A percentile compares a stretch with the other conserved stretches of the same genome.
Conservation (phyloP, 2,113 vertebrate genomes). For the Misgurnus mizolepis region DNA sequence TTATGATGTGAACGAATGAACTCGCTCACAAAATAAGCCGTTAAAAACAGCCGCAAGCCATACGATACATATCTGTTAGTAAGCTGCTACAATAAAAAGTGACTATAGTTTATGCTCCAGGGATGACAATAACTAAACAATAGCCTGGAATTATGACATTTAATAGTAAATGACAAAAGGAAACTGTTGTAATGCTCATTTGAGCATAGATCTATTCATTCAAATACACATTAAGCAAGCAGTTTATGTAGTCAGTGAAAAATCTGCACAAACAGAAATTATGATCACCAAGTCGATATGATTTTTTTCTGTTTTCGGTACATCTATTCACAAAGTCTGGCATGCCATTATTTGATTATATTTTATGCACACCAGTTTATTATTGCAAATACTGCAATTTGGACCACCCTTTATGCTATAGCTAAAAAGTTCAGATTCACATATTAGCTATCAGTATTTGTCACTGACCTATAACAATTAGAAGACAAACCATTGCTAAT, state of each 20-base stretch:
- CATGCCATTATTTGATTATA: too few relatives aligned
- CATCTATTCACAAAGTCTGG: too few relatives aligned
- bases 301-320: too few relatives aligned
- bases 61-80: slow-evolving; percentile 42
- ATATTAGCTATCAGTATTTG: neutral
- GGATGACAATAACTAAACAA: neutral
- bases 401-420: too few relatives aligned
- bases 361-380: too few relatives aligned
- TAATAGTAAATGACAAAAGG: neutral
- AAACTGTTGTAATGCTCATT: neutral
- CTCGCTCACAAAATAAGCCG: slow-evolving; percentile 58
- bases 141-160: neutral
- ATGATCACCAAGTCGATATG: too few relatives aligned
- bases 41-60: slow-evolving; percentile 44
- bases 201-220: neutral
- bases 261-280: too few relatives aligned
- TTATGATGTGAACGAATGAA: slow-evolving; percentile 53
- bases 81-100: slow-evolving; percentile 55
- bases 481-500: neutral
- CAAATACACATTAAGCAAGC: too few relatives aligned
- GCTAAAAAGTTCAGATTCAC: neutral
- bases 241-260: too few relatives aligned
- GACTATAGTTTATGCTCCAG: slow-evolving; percentile 56
- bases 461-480: neutral
- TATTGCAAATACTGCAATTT: too few relatives aligned